Evolutionary conservation across 2,888 invertebrate species (phyloP).

Genomic region (Sesia bembeciformis): DNA sequence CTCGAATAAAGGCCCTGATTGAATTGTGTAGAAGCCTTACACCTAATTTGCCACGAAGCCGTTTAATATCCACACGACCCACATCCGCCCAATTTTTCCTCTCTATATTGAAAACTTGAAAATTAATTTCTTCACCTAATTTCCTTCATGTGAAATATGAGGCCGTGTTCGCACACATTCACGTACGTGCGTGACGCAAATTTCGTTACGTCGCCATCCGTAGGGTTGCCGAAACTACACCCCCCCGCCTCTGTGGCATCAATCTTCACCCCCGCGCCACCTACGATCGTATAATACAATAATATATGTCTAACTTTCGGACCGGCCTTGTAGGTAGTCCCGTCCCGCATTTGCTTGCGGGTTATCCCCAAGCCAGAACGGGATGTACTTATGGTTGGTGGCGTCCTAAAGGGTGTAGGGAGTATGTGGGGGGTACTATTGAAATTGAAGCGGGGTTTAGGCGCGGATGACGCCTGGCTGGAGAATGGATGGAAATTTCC

Average conservation of each 20-base stretch:
- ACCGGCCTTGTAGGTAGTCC: slow-evolving; percentile 67
- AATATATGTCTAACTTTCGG: slow-evolving; percentile 74
- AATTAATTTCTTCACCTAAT: slow-evolving; percentile 69
- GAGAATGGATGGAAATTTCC: slow-evolving; percentile 75
- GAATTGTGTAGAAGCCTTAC: slow-evolving; percentile 39
- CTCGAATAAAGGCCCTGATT: not conserved
- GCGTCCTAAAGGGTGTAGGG: slow-evolving; percentile 73
- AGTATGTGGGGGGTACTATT: slow-evolving; percentile 70
- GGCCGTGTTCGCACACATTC: slow-evolving; percentile 40
- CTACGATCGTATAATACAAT: slow-evolving; percentile 72
- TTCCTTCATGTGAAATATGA: slow-evolving; percentile 65
- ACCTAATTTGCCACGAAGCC: slow-evolving; percentile 47
- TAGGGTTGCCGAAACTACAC: slow-evolving; percentile 70
- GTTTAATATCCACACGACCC: slow-evolving; percentile 27
- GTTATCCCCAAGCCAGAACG: slow-evolving; percentile 22
- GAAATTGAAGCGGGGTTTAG: slow-evolving; percentile 75
- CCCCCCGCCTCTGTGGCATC: slow-evolving; percentile 48
- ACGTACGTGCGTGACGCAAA: slow-evolving; percentile 59
- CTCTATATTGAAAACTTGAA: slow-evolving; percentile 63
- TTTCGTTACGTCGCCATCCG: slow-evolving; percentile 61
- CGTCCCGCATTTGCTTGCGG: slow-evolving; percentile 25
- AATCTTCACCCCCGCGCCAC: slow-evolving; percentile 70
- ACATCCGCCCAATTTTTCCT: slow-evolving; percentile 47
- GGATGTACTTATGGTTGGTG: slow-evolving; percentile 44
- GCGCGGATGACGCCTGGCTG: slow-evolving; percentile 73